Percentiles rank a stretch among this genome's conserved stretches.
Conservation (phyloP, 2,797 vertebrate species). For the Sebastes diaconus region DNA sequence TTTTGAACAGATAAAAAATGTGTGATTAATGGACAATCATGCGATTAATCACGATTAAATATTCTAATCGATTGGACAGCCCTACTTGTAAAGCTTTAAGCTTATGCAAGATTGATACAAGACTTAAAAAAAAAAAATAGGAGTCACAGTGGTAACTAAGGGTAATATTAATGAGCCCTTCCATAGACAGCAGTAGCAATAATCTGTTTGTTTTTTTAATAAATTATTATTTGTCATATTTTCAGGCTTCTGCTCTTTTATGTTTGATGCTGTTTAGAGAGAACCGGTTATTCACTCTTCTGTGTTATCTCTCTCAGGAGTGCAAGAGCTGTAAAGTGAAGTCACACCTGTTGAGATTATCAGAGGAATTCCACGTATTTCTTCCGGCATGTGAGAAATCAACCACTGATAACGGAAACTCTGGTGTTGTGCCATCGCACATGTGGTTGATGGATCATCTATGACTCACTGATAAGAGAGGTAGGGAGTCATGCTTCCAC, state of each 20-base stretch:
- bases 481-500: neutral
- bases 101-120: rapidly evolving
- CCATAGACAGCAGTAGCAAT: too few relatives aligned
- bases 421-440: neutral
- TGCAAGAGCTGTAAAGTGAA: neutral
- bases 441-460: neutral
- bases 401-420: neutral
- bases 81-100: neutral
- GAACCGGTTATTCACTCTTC: neutral
- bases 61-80: too few relatives aligned
- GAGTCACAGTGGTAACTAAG: neutral
- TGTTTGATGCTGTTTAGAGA: neutral
- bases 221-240: neutral
- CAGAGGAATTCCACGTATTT: neutral
- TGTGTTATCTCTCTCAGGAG: neutral
- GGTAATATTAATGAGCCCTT: neutral
- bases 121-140: too few relatives aligned
- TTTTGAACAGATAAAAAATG: too few relatives aligned
- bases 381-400: neutral
- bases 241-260: neutral
- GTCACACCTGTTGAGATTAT: neutral
- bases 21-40: too few relatives aligned
- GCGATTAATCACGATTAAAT: too few relatives aligned
- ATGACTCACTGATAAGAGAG: slow-evolving; percentile 32
- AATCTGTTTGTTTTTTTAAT: too few relatives aligned